phyloP scores from a whole-genome alignment of 2,797 vertebrate genomes.

The Buceros bicornis region DNA sequence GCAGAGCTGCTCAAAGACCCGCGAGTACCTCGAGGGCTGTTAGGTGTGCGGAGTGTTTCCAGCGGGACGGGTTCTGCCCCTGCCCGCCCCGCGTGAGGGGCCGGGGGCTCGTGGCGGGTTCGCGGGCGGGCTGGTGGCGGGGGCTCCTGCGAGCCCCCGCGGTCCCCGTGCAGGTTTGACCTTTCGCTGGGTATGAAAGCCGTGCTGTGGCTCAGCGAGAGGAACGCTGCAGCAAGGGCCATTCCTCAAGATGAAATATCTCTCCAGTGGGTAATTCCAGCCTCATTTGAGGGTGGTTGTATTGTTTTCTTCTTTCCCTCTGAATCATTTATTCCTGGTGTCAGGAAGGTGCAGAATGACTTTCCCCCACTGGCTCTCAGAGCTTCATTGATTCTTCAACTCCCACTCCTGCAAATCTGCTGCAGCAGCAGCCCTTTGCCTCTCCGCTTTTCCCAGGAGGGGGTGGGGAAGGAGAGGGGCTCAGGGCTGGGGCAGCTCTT shows the following conservation, averaged over 20 bases:
- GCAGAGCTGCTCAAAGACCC: not conserved
- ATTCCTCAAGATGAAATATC: conserved; percentile 76
- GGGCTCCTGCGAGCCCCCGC: not conserved
- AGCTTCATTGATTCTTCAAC: conserved; percentile 72
- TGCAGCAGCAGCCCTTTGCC: conserved; percentile 67
- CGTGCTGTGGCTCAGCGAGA: conserved; percentile 57
- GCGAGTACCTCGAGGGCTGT: not conserved
- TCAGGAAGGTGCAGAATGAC: conserved; percentile 74
- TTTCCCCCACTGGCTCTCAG: conserved; percentile 71
- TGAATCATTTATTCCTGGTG: conserved; percentile 80
- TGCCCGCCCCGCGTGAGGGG: rapidly evolving
- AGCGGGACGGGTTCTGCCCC: not conserved
- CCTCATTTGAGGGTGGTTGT: conserved; percentile 65
- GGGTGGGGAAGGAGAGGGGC: not conserved
- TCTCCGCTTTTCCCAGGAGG: conserved; percentile 11
- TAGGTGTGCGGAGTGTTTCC: rapidly evolving
- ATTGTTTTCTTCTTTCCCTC: conserved; percentile 16
- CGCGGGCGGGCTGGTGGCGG: not conserved
- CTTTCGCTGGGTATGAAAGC: conserved; percentile 55
- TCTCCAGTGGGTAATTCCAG: conserved; percentile 74
- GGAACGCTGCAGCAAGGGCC: conserved; percentile 56
- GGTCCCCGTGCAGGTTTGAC: conserved; percentile 58
- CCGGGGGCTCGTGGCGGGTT: rapidly evolving
- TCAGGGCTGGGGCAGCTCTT: not conserved
- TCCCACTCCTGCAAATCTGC: conserved; percentile 69